Conservation (phyloP, 2,113 vertebrate species). For the Panurus biarmicus region DNA sequence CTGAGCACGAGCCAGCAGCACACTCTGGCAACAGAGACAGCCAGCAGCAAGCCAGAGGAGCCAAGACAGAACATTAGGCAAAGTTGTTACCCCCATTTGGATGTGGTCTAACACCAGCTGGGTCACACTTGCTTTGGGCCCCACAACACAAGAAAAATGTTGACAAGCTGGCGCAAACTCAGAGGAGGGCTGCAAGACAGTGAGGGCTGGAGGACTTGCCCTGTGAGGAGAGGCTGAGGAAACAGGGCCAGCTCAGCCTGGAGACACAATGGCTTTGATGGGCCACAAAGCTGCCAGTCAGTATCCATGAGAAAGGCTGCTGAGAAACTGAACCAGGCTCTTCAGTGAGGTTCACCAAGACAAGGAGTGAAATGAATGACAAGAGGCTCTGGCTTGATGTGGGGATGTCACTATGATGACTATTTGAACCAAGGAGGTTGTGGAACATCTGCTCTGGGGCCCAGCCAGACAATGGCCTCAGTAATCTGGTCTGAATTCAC, state of each 20-base stretch:
- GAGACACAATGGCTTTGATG: not conserved
- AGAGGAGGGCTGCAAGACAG: not conserved
- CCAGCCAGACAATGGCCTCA: not conserved
- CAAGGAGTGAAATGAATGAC: fast-evolving
- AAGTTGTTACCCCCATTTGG: not conserved
- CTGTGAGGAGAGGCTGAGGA: not conserved
- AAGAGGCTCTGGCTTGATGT: not conserved
- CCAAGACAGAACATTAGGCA: not conserved
- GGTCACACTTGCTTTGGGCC: not conserved
- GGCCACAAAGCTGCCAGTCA: not conserved
- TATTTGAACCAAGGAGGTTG: not conserved
- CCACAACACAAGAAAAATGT: not conserved
- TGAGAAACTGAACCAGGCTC: not conserved
- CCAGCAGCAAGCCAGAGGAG: not conserved
- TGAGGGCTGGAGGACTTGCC: not conserved
- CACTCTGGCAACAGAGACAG: not conserved
- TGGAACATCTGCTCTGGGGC: not conserved
- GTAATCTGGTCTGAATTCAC: not conserved
- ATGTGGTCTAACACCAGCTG: not conserved
- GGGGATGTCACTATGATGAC: not conserved
- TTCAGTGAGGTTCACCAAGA: not conserved
- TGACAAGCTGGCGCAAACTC: not conserved
- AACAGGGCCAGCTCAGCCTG: not conserved
- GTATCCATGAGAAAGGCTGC: not conserved
- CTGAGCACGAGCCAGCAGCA: not conserved